These are phyloP conservation scores for Xenopus petersii DNA, from an alignment of 2,797 vertebrate genomes.

Conservation along the genomic window DNA sequence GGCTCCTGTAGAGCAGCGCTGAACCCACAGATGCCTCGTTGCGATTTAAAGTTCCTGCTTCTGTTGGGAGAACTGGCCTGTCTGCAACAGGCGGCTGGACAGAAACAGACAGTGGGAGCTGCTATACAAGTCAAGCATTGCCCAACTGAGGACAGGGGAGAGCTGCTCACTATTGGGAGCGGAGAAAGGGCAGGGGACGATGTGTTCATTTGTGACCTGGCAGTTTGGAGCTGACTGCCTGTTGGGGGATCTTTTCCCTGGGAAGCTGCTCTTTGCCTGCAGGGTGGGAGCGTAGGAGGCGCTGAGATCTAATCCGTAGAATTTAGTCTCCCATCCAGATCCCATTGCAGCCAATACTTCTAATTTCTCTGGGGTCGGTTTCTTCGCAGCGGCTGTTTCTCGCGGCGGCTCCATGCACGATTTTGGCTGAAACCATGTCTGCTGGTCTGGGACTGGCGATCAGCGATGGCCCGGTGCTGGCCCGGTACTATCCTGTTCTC, in stretches of 20 bases:
- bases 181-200: neutral
- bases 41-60: slow-evolving; percentile 39
- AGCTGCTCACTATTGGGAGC: neutral
- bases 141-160: neutral
- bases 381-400: slow-evolving; percentile 32
- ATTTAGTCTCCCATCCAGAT: neutral
- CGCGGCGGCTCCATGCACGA: slow-evolving; percentile 75
- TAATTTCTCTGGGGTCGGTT: neutral
- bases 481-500: slow-evolving; percentile 60
- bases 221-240: slow-evolving; percentile 7
- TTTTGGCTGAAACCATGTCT: slow-evolving; percentile 93
- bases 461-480: slow-evolving; percentile 88
- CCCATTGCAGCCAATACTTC: neutral
- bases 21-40: slow-evolving; percentile 19
- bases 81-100: slow-evolving; percentile 34
- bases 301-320: neutral
- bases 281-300: neutral
- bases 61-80: slow-evolving; percentile 5
- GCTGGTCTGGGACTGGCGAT: slow-evolving; percentile 85
- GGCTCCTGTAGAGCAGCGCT: slow-evolving; percentile 15
- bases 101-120: neutral
- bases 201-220: slow-evolving; percentile 11
- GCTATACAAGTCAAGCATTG: too few relatives aligned
- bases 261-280: slow-evolving; percentile 17
- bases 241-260: slow-evolving; percentile 10